phyloP scores from a whole-genome alignment of 2,113 vertebrate genomes.

The Anarhynchus alexandrinus region DNA sequence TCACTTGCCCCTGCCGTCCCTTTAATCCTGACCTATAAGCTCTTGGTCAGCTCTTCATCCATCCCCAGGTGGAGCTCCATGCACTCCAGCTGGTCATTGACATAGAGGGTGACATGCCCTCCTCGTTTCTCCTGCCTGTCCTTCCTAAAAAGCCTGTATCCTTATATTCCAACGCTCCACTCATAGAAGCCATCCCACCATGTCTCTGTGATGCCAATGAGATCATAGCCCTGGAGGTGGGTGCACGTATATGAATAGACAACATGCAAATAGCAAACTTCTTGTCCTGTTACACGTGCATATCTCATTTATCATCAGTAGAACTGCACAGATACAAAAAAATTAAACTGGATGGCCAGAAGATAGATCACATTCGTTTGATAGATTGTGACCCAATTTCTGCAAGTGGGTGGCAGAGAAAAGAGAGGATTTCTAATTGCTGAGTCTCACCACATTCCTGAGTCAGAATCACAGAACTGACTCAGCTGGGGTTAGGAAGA shows the following conservation, averaged over 20 bases:
- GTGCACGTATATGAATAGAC: neutral
- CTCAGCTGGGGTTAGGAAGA: neutral
- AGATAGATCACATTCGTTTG: neutral
- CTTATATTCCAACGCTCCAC: too few relatives aligned
- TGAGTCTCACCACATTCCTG: neutral
- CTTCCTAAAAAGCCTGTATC: too few relatives aligned
- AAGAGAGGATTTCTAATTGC: neutral
- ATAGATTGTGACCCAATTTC: neutral
- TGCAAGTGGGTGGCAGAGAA: neutral
- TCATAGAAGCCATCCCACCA: too few relatives aligned
- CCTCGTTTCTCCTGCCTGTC: too few relatives aligned
- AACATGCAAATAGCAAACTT: neutral
- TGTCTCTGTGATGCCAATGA: too few relatives aligned
- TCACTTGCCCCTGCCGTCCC: too few relatives aligned
- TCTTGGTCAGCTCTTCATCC: too few relatives aligned
- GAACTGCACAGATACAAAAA: neutral
- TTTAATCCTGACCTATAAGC: too few relatives aligned
- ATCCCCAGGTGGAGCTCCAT: too few relatives aligned
- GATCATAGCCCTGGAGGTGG: too few relatives aligned
- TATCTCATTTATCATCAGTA: neutral
- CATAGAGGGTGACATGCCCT: too few relatives aligned
- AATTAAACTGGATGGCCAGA: neutral
- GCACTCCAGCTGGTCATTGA: too few relatives aligned
- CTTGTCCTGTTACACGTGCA: neutral
- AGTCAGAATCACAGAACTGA: neutral